Evolutionary conservation across 2,888 invertebrate species (phyloP).

Genomic region (Brenthis ino): DNA sequence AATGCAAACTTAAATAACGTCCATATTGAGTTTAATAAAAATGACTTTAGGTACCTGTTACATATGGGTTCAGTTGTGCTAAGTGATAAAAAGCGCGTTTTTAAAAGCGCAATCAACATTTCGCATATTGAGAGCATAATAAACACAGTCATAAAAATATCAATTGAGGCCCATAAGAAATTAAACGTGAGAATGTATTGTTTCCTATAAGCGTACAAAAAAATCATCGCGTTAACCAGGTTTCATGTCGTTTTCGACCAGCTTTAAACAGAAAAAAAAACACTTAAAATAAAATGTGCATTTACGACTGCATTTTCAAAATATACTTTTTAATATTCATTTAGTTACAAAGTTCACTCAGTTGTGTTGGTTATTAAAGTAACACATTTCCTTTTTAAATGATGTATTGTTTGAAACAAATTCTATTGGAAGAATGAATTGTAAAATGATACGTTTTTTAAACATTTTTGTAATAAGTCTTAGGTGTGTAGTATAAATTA

Average conservation of each 20-base stretch:
- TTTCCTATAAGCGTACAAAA: conserved; percentile 77
- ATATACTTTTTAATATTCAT: conserved; percentile 19
- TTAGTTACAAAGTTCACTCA: conserved; percentile 7
- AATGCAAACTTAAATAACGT: background rate
- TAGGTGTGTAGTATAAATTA: background rate
- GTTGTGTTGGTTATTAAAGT: conserved; percentile 14
- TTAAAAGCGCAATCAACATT: conserved; percentile 63
- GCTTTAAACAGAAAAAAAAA: conserved; percentile 74
- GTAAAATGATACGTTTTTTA: conserved; percentile 11
- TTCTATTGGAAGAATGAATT: conserved; percentile 14
- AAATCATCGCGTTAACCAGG: conserved; percentile 75
- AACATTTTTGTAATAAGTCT: background rate
- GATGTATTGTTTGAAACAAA: conserved; percentile 19
- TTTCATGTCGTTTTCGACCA: conserved; percentile 79
- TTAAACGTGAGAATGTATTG: conserved; percentile 83
- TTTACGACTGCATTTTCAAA: conserved; percentile 21
- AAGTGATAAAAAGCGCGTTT: conserved; percentile 50
- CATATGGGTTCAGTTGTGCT: conserved; percentile 8
- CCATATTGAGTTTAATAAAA: background rate
- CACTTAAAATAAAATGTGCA: conserved; percentile 70
- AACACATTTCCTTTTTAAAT: conserved; percentile 13
- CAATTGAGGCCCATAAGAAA: conserved; percentile 79
- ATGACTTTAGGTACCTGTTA: background rate
- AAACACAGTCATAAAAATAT: conserved; percentile 81
- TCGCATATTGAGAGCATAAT: conserved; percentile 75